Evolutionary conservation across 2,888 invertebrate species (phyloP), one percentile per base, ranked within the genome.

Genomic region (Oscheius sp.): DNA sequence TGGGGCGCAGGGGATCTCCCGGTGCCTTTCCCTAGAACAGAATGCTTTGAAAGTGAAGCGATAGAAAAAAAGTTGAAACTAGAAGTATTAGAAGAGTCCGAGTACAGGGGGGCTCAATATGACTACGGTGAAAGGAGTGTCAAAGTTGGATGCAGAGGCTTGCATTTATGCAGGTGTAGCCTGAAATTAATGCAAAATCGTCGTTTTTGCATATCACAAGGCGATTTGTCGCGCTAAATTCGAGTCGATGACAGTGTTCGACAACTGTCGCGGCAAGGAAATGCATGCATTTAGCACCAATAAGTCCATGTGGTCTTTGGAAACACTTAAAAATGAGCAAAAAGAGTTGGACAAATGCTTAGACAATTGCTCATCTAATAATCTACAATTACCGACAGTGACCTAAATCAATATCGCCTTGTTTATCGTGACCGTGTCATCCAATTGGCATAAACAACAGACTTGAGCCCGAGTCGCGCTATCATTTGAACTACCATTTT

Each of bases 1-100:
- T 76, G 78, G 78, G 80, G 76, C 55, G 78, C 78, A 76, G 78
- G 77, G 70, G 62, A 32, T 60, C 73, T 74, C 50, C 80, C 80
- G 80, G 78, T 76, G 78, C 80, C 80, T 80, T 78, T 77, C 73
- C 78, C 78, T 70, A 47, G 5, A 70, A 59, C 10, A 29, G 58
- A 68, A 66, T 29, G 11, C 21, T 21, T 21, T 11, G 50, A 51
- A 33, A 58, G 4, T 11, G 1, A 42, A 11, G 47, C 11, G 29
- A 42, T 42, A 62, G 47, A 37, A 62, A 21, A 21, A 21, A 21
- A 21, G 21, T 21, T 21, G 4, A 42, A 42, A 42, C 42, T 42
- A 42, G 42, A 42, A 42, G 42, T 42, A 21, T 21, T 21, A 21
- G 21, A 1, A 21, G 1, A 21, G 57, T 11, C 9, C 0, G 10